phyloP scores from a whole-genome alignment of 2,888 invertebrate species.

The Morpho deidamia region DNA sequence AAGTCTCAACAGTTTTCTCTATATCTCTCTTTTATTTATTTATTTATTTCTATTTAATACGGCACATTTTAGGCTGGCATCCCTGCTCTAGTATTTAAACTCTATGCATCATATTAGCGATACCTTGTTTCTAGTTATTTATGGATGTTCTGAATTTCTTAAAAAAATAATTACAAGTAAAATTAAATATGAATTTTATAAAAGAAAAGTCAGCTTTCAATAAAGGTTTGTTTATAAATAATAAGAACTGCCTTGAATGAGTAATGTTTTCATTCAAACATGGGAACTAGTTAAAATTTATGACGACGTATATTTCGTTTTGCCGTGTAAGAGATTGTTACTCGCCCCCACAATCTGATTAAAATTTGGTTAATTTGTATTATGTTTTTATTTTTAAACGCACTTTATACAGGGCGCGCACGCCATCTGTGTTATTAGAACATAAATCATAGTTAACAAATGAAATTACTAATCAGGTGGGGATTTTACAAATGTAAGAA shows the following conservation, averaged over 20 bases:
- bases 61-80: no score
- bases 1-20: no score
- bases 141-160: no score
- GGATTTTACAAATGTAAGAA: neutral
- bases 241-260: neutral
- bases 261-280: neutral
- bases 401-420: neutral
- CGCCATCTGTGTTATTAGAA: slow-evolving; percentile 1
- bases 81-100: no score
- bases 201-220: neutral
- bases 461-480: neutral
- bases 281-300: neutral
- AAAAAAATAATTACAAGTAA: no score
- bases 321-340: slow-evolving; percentile 5
- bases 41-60: no score
- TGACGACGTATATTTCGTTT: neutral
- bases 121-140: no score
- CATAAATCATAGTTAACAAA: slow-evolving; percentile 6
- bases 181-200: no score
- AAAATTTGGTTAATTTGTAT: slow-evolving; percentile 6
- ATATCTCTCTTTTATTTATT: no score
- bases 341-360: slow-evolving; percentile 1
- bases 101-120: no score
- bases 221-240: neutral
- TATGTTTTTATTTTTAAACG: slow-evolving; percentile 5